Evolutionary conservation across 2,797 vertebrate species (phyloP), one percentile per base, ranked within the genome.

Genomic region (Tokudaia tokunoshimensis): DNA sequence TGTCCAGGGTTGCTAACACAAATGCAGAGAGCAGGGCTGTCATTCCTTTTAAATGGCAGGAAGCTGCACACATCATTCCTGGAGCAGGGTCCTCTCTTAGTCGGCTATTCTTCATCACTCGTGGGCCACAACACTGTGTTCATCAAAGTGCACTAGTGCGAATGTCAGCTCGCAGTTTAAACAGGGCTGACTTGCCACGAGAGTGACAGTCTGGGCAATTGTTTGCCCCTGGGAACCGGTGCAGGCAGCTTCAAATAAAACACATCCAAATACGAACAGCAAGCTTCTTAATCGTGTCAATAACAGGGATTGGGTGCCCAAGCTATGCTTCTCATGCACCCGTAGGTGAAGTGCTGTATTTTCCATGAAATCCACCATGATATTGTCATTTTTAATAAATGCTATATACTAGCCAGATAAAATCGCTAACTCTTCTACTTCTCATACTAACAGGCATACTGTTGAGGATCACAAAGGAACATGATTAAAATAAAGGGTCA

Each of bases 221-320:
- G 96, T 97, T 97, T 97, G 97, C 97, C 97, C 97, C 96, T 96
- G 97, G 97, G 96, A 97, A 96, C 96, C 97, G 95, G 94, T 97
- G 90, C 95, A 92, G 92, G 86, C 92, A 97, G 91, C 97, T 96
- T 97, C 97, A 96, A 97, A 97, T 96, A 96, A 97, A 98, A 97
- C 96, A 96, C 96, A 97, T 97, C 97, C 97, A 97, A 94, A 98
- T 78, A 95, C 90, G 94, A 97, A 96, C 96, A 96, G 96, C 94
- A 57, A 96, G 97, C 95, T 93, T 94, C 97, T 98, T 97, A 97
- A 98, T 97, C 96, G 97, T 94, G 97, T 98, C 97, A 97, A 85
- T 96, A 96, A 94, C 96, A 97, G 65, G 96, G 63, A 94, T 82
- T 93, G 91, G 47, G 65, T 78, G 92, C 91, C 92, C 95, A 96